Percentiles rank a stretch among this genome's conserved stretches.
phyloP scores from a whole-genome alignment of 2,888 invertebrate genomes.

The Dynastes maya region DNA sequence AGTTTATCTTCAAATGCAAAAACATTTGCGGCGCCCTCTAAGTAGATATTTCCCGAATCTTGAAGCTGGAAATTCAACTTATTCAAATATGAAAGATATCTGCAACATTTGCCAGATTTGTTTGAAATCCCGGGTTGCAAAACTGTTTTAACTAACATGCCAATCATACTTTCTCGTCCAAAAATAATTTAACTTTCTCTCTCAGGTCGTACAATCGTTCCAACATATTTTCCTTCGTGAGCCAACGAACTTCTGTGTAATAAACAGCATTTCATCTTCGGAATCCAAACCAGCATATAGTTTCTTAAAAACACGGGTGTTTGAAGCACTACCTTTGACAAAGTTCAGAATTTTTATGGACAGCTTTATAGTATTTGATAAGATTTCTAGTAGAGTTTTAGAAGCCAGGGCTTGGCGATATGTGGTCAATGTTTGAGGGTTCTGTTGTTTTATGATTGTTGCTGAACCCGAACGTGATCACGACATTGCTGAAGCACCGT shows the following conservation, averaged over 20 bases:
- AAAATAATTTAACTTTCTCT: background rate
- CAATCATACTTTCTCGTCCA: background rate
- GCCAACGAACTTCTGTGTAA: background rate
- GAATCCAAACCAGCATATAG: background rate
- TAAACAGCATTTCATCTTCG: too few species aligned
- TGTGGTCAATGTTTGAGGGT: background rate
- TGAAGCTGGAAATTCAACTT: too few species aligned
- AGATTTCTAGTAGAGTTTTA: background rate
- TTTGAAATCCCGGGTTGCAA: background rate
- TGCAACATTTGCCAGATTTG: too few species aligned
- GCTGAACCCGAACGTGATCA: background rate
- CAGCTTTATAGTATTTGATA: background rate
- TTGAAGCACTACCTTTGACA: background rate
- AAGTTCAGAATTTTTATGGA: background rate
- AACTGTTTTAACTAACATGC: background rate
- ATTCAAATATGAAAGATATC: too few species aligned
- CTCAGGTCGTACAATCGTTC: background rate
- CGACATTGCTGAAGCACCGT: background rate
- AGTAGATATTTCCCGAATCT: too few species aligned
- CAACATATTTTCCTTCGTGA: background rate
- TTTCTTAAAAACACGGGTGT: background rate
- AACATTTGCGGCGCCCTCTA: too few species aligned
- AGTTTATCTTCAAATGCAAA: too few species aligned
- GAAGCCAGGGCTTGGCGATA: background rate
- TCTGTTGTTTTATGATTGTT: background rate